Evolutionary conservation across 2,113 vertebrate genomes (phyloP).

Genomic region (Archilochus colubris): DNA sequence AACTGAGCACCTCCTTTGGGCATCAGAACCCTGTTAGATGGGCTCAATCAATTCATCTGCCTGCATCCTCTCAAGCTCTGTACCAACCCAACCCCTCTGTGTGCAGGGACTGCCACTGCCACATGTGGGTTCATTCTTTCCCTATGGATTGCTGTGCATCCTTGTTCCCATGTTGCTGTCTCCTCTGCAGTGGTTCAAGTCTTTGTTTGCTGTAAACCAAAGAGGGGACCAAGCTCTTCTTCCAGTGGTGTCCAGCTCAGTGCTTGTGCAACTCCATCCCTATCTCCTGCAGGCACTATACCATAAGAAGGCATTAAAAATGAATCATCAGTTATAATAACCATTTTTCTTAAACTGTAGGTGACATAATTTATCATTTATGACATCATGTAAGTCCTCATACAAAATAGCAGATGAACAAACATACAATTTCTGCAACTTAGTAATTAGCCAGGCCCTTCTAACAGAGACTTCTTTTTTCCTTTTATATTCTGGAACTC

Average conservation of each 20-base stretch:
- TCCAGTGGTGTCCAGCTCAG: neutral
- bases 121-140: neutral
- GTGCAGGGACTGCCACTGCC: neutral
- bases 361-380: constrained; percentile 42
- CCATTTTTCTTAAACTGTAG: constrained; percentile 14
- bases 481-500: constrained; percentile 8
- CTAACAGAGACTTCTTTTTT: constrained; percentile 4
- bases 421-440: constrained; percentile 45
- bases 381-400: neutral
- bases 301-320: constrained; percentile 8
- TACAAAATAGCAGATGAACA: constrained; percentile 52
- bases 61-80: neutral
- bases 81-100: too few relatives aligned
- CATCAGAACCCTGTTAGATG: neutral
- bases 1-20: neutral
- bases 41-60: neutral
- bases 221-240: neutral
- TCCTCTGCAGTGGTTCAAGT: neutral
- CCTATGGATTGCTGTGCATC: neutral
- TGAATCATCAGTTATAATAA: constrained; percentile 24
- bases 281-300: neutral
- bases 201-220: neutral
- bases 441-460: constrained; percentile 38
- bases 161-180: neutral
- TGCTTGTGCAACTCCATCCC: neutral